These are phyloP conservation scores for Yoshiicerus persimilis DNA, from an alignment of 1,140 invertebrate genomes.

Conservation along the genomic window DNA sequence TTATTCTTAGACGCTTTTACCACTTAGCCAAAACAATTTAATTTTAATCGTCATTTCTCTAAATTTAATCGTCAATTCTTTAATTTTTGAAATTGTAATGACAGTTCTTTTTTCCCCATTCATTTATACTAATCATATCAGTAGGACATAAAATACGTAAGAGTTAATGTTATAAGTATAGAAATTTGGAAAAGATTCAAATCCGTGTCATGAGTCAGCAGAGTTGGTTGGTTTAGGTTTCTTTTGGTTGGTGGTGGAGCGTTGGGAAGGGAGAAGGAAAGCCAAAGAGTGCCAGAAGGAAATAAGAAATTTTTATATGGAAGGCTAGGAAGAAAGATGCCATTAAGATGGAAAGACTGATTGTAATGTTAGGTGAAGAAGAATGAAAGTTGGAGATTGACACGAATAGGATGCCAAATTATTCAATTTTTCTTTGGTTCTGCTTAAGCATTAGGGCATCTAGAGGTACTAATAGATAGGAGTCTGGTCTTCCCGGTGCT, in stretches of 20 bases:
- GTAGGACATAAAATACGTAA: background rate
- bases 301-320: background rate
- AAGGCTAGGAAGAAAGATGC: background rate
- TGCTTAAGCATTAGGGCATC: background rate
- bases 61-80: too few relatives aligned
- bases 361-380: background rate
- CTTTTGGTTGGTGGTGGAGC: background rate
- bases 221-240: background rate
- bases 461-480: background rate
- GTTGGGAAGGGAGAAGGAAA: background rate
- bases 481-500: background rate
- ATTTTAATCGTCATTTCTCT: too few relatives aligned
- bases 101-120: too few relatives aligned
- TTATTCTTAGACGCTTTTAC: too few relatives aligned
- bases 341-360: background rate
- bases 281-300: background rate
- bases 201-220: constrained; percentile 5
- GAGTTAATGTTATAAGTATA: background rate
- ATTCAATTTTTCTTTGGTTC: constrained; percentile 11
- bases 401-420: constrained; percentile 14
- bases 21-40: too few relatives aligned
- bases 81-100: too few relatives aligned
- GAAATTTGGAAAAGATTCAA: background rate
- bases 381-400: constrained; percentile 14
- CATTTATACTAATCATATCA: background rate